Percentiles rank a stretch among this genome's conserved stretches.
These are phyloP conservation scores for Peromyscus californicus DNA, from an alignment of 2,113 vertebrate species.

Conservation along the genomic window DNA sequence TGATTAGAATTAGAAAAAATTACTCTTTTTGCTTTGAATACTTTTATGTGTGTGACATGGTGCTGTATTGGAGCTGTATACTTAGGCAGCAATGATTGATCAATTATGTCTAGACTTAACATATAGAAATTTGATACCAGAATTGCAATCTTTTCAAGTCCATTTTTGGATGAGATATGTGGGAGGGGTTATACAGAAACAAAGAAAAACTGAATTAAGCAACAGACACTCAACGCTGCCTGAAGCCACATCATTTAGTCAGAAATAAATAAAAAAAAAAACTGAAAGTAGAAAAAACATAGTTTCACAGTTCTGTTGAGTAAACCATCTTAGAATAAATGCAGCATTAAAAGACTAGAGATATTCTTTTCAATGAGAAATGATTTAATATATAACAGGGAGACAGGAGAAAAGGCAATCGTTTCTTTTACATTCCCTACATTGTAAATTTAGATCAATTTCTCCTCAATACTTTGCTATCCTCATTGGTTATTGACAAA, in stretches of 20 bases:
- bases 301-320: background rate
- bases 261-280: conserved; percentile 28
- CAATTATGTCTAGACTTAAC: background rate
- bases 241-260: background rate
- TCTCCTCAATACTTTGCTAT: background rate
- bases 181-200: background rate
- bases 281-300: background rate
- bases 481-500: background rate
- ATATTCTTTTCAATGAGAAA: background rate
- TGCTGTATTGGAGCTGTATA: background rate
- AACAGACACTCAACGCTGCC: background rate
- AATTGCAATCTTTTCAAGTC: background rate
- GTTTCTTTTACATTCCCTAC: background rate
- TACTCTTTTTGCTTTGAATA: background rate
- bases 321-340: background rate
- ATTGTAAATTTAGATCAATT: background rate
- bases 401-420: background rate
- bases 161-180: background rate
- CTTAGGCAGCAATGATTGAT: background rate
- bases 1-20: background rate
- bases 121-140: background rate
- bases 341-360: background rate
- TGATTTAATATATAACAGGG: background rate
- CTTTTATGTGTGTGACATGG: background rate
- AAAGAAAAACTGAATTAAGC: background rate